Base-by-base conservation (phyloP, 1,140 invertebrate genomes). In the Habropoda laboriosa region DNA sequence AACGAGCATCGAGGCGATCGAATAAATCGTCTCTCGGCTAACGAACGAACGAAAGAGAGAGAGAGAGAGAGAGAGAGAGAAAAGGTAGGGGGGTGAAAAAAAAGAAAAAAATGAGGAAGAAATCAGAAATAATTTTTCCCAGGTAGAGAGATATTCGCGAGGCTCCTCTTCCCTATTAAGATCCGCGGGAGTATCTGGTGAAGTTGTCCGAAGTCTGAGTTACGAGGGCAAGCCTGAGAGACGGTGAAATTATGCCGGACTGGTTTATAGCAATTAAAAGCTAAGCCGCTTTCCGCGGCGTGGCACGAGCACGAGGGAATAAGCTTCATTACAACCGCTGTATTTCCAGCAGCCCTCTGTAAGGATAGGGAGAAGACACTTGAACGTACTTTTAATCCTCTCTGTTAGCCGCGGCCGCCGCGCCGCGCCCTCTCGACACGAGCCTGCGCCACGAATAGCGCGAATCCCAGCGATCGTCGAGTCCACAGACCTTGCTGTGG, bases 261-360 rank as follows among this genome's bases (percentile, higher is more conserved):
- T 27, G 49, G 45, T 76, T 76, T 67, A 67, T 66, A 67, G 61
- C 61, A 76, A 76, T 76, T 76, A 76, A 66, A 66, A 76, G 61
- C 61, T 67, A 75, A 75, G 72, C 72, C 58, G 57, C 72, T 75
- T 64, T 49, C 45, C 72, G 32, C 27, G 71, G 57, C 40, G n/a
- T 35, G 6, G 40, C 40, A 12, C 42, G 24, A 53, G 35, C 24
- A 57, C 51, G 40, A n/a, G n/a, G 60, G 58, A 67, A 76, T 66
- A 67, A 76, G 73, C 49, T 55, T 67, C 73, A 66, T 76, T 76
- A 45, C 60, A 57, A 57, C 49, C 60, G 27, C 38, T n/a, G 30
- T 74, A 45, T 38, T 51, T 63, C 35, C 24, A 24, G 38, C n/a
- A 27, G 5, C 12, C 8, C 60, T n/a, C n/a, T 6, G 42, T 45